Conservation (phyloP, 2,113 vertebrate genomes). For the Xiphophorus maculatus region DNA sequence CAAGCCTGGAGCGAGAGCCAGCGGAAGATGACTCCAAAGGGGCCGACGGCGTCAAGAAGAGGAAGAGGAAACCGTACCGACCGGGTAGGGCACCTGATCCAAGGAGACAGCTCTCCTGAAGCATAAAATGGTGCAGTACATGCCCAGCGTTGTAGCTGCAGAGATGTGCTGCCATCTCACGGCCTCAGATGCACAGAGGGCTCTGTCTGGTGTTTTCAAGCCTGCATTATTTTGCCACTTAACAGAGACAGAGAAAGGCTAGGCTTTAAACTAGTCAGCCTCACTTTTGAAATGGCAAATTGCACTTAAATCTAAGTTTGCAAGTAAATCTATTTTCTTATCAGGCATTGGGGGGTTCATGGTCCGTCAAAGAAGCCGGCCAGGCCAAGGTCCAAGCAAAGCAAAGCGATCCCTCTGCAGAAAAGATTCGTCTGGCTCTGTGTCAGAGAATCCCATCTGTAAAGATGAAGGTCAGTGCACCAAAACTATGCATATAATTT, state of each 20-base stretch:
- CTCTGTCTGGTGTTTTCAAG: conserved; percentile 42
- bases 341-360: conserved; percentile 98
- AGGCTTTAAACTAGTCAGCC: neutral
- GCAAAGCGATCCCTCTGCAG: conserved; percentile 88
- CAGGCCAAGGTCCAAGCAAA: conserved; percentile 91
- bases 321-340: conserved; percentile 13
- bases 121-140: conserved; percentile 76
- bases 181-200: conserved; percentile 38
- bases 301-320: neutral
- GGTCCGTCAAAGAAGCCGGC: conserved; percentile 96
- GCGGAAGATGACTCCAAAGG: conserved; percentile 92
- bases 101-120: conserved; percentile 78
- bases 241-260: neutral
- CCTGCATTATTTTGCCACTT: conserved; percentile 19
- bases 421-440: conserved; percentile 93
- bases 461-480: conserved; percentile 88
- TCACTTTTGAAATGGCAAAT: neutral
- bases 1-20: conserved; percentile 93
- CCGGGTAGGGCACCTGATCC: conserved; percentile 86
- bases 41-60: conserved; percentile 90
- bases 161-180: conserved; percentile 66
- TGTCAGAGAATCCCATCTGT: conserved; percentile 85
- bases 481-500: neutral
- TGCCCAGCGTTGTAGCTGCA: conserved; percentile 49
- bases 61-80: conserved; percentile 98